These are phyloP conservation scores for Phorcus lineatus DNA, from an alignment of 2,888 invertebrate genomes.

Conservation along the genomic window DNA sequence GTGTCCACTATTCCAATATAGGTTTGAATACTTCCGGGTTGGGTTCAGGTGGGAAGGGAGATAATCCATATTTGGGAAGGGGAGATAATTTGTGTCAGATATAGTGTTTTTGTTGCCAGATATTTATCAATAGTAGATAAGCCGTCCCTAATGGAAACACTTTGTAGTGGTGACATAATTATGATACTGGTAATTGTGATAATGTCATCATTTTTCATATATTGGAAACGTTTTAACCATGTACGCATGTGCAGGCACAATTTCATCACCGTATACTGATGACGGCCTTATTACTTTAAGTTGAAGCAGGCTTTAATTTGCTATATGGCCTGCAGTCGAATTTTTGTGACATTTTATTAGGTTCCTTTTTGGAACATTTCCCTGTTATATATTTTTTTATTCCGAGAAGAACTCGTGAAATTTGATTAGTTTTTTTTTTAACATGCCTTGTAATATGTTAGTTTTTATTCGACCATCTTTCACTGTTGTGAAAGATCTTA, in stretches of 20 bases:
- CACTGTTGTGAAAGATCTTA: slow-evolving; percentile 19
- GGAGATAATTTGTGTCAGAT: neutral
- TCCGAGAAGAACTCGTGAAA: neutral
- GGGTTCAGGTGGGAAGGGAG: neutral
- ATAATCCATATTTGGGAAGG: neutral
- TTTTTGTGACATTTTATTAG: slow-evolving; percentile 9
- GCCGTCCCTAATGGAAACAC: neutral
- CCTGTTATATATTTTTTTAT: slow-evolving; percentile 2
- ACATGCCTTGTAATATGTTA: neutral
- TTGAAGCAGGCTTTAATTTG: too few relatives aligned
- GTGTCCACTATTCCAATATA: neutral
- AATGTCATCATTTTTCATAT: neutral
- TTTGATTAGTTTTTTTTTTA: neutral
- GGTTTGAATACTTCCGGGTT: neutral
- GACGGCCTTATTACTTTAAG: too few relatives aligned
- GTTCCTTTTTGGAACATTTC: neutral
- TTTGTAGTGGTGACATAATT: neutral
- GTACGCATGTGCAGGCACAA: neutral
- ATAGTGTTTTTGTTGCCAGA: neutral
- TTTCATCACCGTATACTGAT: neutral
- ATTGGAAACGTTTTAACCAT: slow-evolving; percentile 9
- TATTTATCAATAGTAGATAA: neutral
- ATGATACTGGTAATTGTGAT: neutral
- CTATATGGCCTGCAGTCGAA: neutral
- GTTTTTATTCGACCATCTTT: slow-evolving; percentile 25